Evolutionary conservation across 2,113 vertebrate species (phyloP).

Genomic region (Plotosus lineatus): DNA sequence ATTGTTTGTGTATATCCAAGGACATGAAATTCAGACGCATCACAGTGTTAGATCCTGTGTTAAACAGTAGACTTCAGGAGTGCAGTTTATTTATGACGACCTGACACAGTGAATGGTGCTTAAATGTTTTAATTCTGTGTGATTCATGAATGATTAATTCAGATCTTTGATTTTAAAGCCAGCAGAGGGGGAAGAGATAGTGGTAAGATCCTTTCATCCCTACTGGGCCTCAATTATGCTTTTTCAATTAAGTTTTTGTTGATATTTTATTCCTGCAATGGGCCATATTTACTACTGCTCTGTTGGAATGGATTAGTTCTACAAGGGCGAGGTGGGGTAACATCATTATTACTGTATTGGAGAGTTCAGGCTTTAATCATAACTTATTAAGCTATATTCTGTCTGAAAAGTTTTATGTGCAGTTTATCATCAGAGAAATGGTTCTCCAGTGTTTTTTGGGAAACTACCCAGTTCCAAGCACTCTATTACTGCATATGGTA

Average conservation of each 20-base stretch:
- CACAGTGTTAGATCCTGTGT: neutral
- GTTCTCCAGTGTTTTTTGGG: neutral
- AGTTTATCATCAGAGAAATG: neutral
- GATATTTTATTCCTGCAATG: neutral
- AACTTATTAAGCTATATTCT: neutral
- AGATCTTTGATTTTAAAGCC: conserved; percentile 90
- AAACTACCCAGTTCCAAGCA: neutral
- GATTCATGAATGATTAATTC: conserved; percentile 73
- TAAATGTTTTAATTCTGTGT: too few species aligned
- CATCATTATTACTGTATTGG: neutral
- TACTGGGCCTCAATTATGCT: conserved; percentile 74
- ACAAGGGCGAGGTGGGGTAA: neutral
- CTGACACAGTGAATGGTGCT: neutral
- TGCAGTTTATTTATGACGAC: neutral
- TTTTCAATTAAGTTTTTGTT: conserved; percentile 62
- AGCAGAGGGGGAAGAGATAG: conserved; percentile 93
- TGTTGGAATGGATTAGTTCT: neutral
- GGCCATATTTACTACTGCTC: conserved; percentile 20
- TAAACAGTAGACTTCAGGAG: neutral
- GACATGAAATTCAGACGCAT: neutral
- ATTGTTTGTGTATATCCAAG: neutral
- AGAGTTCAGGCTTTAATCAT: neutral
- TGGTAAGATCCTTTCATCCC: conserved; percentile 86
- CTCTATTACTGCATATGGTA: too few species aligned
- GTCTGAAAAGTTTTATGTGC: too few species aligned